These are phyloP conservation scores for Nomada ruficornis DNA, from an alignment of 2,888 invertebrate genomes.

Conservation along the genomic window DNA sequence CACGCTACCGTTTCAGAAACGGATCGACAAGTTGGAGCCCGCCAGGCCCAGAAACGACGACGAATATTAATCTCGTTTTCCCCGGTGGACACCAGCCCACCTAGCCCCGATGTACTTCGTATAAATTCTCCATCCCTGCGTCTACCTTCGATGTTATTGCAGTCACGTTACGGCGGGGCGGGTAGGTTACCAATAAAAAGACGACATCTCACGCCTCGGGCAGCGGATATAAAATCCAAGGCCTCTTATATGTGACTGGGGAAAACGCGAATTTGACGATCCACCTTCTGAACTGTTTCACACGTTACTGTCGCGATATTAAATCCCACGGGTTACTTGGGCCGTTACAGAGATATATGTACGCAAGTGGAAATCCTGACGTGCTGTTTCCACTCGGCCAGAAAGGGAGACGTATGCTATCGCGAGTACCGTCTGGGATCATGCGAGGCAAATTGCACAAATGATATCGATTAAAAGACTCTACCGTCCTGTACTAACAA, in stretches of 20 bases:
- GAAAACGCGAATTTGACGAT: constrained; percentile 39
- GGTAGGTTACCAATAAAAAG: constrained; percentile 47
- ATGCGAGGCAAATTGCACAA: too few species aligned
- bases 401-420: too few species aligned
- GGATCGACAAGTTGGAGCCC: constrained; percentile 51
- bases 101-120: background rate
- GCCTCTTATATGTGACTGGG: constrained; percentile 5
- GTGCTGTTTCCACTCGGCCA: background rate
- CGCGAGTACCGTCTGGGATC: too few species aligned
- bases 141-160: constrained; percentile 41
- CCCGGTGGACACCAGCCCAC: background rate
- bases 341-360: background rate
- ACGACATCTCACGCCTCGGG: constrained; percentile 24
- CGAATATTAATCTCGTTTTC: constrained; percentile 60
- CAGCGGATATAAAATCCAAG: constrained; percentile 25
- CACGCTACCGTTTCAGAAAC: constrained; percentile 30
- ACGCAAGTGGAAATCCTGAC: background rate
- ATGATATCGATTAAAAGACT: too few species aligned
- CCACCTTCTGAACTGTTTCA: constrained; percentile 22
- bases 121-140: constrained; percentile 28
- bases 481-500: too few species aligned
- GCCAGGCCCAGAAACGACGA: constrained; percentile 34
- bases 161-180: constrained; percentile 43
- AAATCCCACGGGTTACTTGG: constrained; percentile 10
- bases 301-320: constrained; percentile 25